A percentile compares a stretch with the other conserved stretches of the same genome.
These are phyloP conservation scores for Manis crassicaudata DNA, from an alignment of 2,797 vertebrate species.

Conservation along the genomic window DNA sequence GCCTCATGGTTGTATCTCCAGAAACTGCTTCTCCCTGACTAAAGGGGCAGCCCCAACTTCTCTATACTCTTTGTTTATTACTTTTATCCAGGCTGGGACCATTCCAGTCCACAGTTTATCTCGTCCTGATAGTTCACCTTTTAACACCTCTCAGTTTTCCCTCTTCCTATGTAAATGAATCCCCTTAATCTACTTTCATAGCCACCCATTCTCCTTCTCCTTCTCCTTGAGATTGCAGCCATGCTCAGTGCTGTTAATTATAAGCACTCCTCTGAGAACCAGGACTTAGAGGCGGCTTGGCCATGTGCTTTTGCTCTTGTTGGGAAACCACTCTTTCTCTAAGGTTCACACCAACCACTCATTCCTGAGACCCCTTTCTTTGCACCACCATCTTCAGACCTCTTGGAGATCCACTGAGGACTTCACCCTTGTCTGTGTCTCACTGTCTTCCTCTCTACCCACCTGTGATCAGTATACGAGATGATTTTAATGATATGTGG, in stretches of 20 bases:
- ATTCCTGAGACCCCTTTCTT: conserved; percentile 2
- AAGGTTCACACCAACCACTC: background rate
- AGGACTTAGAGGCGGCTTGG: background rate
- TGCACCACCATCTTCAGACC: background rate
- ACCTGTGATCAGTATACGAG: background rate
- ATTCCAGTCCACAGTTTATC: background rate
- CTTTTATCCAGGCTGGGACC: background rate
- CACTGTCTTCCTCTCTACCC: background rate
- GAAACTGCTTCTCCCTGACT: background rate
- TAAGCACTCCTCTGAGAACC: background rate
- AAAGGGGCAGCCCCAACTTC: background rate
- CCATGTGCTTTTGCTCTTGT: background rate
- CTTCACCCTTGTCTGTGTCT: background rate
- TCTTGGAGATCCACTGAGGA: background rate
- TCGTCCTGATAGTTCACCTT: background rate
- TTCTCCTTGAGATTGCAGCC: background rate
- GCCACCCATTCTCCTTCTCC: background rate
- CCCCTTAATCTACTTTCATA: background rate
- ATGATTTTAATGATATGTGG: background rate
- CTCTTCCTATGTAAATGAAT: conserved; percentile 4
- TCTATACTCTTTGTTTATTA: background rate
- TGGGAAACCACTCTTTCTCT: background rate
- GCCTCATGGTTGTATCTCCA: background rate
- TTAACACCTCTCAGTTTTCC: background rate
- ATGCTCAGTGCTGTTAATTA: background rate